These are phyloP conservation scores for Leucoraja ocellata DNA, from an alignment of 2,797 vertebrate genomes.

Conservation along the genomic window DNA sequence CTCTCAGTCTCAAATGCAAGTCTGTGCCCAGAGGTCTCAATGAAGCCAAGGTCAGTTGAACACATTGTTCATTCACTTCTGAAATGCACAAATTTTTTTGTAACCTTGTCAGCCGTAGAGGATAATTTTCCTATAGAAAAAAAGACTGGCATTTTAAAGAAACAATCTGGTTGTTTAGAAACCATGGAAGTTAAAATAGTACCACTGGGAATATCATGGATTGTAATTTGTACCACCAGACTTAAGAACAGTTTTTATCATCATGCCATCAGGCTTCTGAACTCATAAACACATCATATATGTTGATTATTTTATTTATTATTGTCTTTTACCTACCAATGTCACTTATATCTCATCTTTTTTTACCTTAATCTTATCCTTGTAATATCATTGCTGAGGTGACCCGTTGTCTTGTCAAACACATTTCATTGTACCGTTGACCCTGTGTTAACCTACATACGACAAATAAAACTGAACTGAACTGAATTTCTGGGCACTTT, in stretches of 20 bases:
- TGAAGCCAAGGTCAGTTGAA: conserved; percentile 66
- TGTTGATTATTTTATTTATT: no score
- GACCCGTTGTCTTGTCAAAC: no score
- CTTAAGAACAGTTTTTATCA: no score
- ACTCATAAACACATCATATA: no score
- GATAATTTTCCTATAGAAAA: not conserved
- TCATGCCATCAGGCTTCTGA: no score
- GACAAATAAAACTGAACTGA: not conserved
- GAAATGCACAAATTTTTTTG: not conserved
- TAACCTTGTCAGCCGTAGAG: not conserved
- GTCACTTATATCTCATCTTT: no score
- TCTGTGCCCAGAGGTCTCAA: conserved; percentile 79
- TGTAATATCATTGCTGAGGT: no score
- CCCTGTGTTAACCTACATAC: no score
- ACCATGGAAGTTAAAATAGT: not conserved
- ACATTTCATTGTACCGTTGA: no score
- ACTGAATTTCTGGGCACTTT: not conserved
- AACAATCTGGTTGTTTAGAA: not conserved
- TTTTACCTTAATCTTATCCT: no score
- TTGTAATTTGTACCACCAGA: not conserved
- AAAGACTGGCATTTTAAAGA: not conserved
- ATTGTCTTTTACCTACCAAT: no score
- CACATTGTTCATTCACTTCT: not conserved
- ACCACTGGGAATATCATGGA: not conserved
- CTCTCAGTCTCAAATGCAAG: conserved; percentile 68